phyloP scores from a whole-genome alignment of 64 coral and sea anemone species.

The Stichodactyla mertensii region DNA sequence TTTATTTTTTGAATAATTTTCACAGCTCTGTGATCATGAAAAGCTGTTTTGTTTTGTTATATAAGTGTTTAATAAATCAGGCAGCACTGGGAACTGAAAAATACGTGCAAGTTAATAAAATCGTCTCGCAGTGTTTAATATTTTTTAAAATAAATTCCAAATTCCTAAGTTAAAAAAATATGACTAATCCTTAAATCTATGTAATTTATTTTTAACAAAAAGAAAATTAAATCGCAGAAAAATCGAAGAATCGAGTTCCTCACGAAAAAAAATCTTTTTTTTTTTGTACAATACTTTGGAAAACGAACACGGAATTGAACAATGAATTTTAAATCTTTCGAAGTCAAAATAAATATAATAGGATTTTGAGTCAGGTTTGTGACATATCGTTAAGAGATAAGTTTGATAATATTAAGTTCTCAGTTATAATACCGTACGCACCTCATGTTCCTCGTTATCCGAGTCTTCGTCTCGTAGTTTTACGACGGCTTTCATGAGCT shows the following conservation, averaged over 20 bases:
- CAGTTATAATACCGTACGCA: neutral
- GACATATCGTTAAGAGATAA: neutral
- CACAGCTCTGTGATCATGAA: neutral
- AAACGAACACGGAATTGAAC: neutral
- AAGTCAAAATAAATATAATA: constrained; percentile 1
- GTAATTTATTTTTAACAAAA: neutral
- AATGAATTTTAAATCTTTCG: neutral
- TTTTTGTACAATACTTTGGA: neutral
- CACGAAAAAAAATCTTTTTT: neutral
- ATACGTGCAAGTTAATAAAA: neutral
- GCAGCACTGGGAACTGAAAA: neutral
- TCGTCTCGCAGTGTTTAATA: neutral
- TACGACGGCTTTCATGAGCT: constrained; percentile 58
- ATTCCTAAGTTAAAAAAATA: neutral
- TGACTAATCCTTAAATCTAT: neutral
- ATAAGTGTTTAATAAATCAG: neutral
- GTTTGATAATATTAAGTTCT: neutral
- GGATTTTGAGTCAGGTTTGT: neutral
- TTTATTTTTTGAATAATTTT: neutral
- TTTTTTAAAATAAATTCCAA: neutral
- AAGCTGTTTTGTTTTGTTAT: neutral
- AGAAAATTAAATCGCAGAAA: neutral
- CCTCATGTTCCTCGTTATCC: constrained; percentile 62
- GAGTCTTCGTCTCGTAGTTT: constrained; percentile 65
- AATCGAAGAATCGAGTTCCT: neutral